Evolutionary conservation across 2,888 invertebrate species (phyloP), one percentile per base, ranked within the genome.

Genomic region (Tetranychus truncatus): DNA sequence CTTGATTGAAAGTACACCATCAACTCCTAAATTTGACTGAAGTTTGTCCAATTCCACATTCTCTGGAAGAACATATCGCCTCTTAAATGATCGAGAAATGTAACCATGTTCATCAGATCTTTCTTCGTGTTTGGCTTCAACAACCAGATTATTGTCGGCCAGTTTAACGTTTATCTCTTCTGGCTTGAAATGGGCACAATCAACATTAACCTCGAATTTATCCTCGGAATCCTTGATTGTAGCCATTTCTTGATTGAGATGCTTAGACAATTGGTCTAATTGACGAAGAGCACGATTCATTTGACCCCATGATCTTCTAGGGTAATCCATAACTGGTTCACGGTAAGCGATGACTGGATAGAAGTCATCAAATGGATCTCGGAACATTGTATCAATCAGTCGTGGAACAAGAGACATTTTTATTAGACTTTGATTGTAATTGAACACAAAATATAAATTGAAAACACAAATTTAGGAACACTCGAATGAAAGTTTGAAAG

Each of bases 121-220:
- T 46, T 79, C 79, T 72, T 79, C 78, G 75, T 79, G 79, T 46
- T 76, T 76, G 6, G 78, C 79, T 8, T 74, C 75, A 11, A 79
- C 79, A 6, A 78, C 78, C 5, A 79, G 75, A 9, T 18, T 20
- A 55, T 76, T 76, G 76, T 78, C 77, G 66, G 76, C 78, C 24
- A 78, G 72, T 74, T 79, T 79, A 18, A 79, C 79, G 6, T 76
- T 76, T 73, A 79, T 78, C 75, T 79, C 79, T 74, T 79, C 79
- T 3, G 79, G 79, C 15, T 77, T 77, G 67, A 78, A 79, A 66
- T 79, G 79, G 0, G 77, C 77, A 11, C 79, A 78, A 66, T 79
- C 79, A 24, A 79, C 74, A 44, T 77, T 77, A 15, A 79, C 78
- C 74, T 77, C 67, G 18, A 75, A 77, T 21, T 75, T 75, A 45